phyloP scores from a whole-genome alignment of 2,113 vertebrate species.

The Origma solitaria region DNA sequence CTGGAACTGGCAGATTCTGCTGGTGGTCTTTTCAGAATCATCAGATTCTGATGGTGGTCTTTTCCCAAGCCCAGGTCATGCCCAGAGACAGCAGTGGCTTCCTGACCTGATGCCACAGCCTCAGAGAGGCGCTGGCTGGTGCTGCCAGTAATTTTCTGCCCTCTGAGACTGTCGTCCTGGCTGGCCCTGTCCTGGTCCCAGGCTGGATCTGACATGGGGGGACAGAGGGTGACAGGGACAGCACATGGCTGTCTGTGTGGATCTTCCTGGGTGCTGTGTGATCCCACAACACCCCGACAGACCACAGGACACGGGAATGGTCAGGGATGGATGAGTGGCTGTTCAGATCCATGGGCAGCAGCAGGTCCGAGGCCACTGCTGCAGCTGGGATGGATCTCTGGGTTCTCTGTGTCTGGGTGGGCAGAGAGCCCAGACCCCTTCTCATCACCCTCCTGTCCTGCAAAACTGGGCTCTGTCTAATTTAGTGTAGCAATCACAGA shows the following conservation, averaged over 20 bases:
- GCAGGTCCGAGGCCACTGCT: background rate
- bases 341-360: rapidly evolving
- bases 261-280: background rate
- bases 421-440: background rate
- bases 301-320: rapidly evolving
- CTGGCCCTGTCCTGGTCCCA: rapidly evolving
- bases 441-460: background rate
- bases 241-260: background rate
- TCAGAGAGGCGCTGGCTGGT: background rate
- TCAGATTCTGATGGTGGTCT: too few species aligned
- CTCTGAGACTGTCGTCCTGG: background rate
- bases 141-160: background rate
- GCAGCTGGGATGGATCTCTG: background rate
- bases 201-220: background rate
- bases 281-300: background rate
- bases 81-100: background rate
- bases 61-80: background rate
- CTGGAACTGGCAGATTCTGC: background rate
- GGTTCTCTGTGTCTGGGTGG: background rate
- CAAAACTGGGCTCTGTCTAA: background rate
- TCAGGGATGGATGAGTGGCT: rapidly evolving
- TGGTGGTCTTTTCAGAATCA: too few species aligned
- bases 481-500: background rate
- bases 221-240: background rate
- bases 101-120: background rate